A percentile compares a stretch with the other conserved stretches of the same genome.
Conservation (phyloP, 2,888 invertebrate genomes). For the Drosophila mimica region DNA sequence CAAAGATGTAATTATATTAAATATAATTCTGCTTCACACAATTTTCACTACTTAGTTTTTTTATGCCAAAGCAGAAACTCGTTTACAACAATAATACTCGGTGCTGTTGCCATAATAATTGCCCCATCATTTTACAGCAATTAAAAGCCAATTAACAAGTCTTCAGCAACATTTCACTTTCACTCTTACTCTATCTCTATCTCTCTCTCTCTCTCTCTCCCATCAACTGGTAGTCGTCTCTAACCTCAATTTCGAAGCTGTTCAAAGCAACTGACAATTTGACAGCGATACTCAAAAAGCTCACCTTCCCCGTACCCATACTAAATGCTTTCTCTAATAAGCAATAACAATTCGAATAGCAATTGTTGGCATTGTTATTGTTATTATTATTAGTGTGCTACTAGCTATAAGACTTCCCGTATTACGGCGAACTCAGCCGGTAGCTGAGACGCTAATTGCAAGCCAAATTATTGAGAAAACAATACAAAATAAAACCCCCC, state of each 20-base stretch:
- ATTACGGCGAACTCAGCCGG: slow-evolving; percentile 28
- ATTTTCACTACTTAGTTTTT: not conserved
- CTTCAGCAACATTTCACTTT: slow-evolving; percentile 67
- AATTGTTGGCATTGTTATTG: slow-evolving; percentile 42
- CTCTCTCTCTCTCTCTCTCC: not conserved
- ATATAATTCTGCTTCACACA: not conserved
- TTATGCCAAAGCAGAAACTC: not conserved
- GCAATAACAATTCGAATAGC: slow-evolving; percentile 42
- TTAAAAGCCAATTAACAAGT: slow-evolving; percentile 79
- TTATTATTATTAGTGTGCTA: slow-evolving; percentile 11
- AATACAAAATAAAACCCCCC: slow-evolving; percentile 1
- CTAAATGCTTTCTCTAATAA: slow-evolving; percentile 46
- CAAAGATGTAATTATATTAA: not conserved
- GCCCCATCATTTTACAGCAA: slow-evolving; percentile 36
- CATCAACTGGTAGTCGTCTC: slow-evolving; percentile 1
- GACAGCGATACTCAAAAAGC: slow-evolving; percentile 13
- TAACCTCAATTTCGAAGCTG: slow-evolving; percentile 26
- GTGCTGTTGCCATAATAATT: slow-evolving; percentile 27
- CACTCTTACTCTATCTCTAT: slow-evolving; percentile 42
- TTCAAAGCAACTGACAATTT: slow-evolving; percentile 23
- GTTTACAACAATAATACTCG: not conserved
- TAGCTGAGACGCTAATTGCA: slow-evolving; percentile 46
- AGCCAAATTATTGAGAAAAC: slow-evolving; percentile 15
- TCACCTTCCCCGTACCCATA: not conserved
- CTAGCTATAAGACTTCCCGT: slow-evolving; percentile 31